These are phyloP conservation scores for Odontamblyopus rebecca DNA, from an alignment of 2,797 vertebrate genomes.

Conservation along the genomic window DNA sequence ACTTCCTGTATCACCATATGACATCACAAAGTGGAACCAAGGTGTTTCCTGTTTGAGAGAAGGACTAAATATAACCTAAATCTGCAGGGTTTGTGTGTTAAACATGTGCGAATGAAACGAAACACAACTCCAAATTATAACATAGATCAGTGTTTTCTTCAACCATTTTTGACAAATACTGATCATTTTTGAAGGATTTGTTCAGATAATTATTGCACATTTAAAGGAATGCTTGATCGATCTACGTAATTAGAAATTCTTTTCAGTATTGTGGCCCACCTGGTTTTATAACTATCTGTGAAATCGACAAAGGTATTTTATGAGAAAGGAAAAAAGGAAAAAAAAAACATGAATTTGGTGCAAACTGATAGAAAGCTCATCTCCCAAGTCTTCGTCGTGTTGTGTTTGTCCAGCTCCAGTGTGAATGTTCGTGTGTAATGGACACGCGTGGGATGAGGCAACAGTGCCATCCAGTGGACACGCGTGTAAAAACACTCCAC, in stretches of 20 bases:
- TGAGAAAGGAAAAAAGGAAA: constrained; percentile 17
- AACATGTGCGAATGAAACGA: too few species aligned
- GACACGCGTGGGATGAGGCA: constrained; percentile 39
- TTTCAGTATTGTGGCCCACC: constrained; percentile 34
- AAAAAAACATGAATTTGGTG: constrained; percentile 13
- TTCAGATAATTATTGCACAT: too few species aligned
- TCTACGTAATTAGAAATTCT: not conserved
- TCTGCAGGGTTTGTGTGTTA: too few species aligned
- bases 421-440: constrained; percentile 23
- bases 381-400: constrained; percentile 50
- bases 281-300: constrained; percentile 51
- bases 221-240: not conserved
- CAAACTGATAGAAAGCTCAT: constrained; percentile 48
- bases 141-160: too few species aligned
- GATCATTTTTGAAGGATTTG: too few species aligned
- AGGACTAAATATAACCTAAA: too few species aligned
- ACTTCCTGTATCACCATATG: too few species aligned
- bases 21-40: too few species aligned
- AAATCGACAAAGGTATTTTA: constrained; percentile 35
- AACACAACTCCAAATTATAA: too few species aligned
- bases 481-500: too few species aligned
- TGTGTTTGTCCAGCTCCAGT: constrained; percentile 50
- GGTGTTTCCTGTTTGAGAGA: too few species aligned
- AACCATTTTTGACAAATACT: too few species aligned
- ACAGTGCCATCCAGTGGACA: constrained; percentile 72